Evolutionary conservation across 1,140 invertebrate species (phyloP).

Genomic region (Bombus superbus): DNA sequence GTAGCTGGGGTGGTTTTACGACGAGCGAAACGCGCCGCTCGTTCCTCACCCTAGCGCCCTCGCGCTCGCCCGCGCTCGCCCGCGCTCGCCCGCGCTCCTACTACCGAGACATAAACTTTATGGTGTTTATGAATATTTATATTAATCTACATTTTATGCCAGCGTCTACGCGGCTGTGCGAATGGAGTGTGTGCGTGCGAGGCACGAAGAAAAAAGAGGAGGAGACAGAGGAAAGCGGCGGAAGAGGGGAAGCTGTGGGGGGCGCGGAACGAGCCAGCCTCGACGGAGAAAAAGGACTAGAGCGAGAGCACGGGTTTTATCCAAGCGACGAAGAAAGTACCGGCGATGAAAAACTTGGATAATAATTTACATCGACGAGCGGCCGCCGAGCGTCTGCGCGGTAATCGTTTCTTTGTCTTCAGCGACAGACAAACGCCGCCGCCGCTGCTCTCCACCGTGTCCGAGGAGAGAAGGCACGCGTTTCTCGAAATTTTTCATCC

Average conservation of each 20-base stretch:
- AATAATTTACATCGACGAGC: conserved; percentile 68
- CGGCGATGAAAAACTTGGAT: conserved; percentile 70
- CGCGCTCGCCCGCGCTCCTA: conserved; percentile 22
- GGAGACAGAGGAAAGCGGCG: neutral
- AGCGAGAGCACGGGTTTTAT: conserved; percentile 66
- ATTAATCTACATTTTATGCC: conserved; percentile 79
- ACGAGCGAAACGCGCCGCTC: conserved; percentile 71
- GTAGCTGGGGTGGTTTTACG: conserved; percentile 73
- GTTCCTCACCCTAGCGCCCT: conserved; percentile 47
- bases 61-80: conserved; percentile 37
- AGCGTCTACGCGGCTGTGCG: conserved; percentile 56
- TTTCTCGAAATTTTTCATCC: too few relatives aligned
- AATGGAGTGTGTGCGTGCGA: conserved; percentile 35
- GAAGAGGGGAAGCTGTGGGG: conserved; percentile 8
- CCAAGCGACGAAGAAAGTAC: conserved; percentile 53
- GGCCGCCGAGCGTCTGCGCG: conserved; percentile 42
- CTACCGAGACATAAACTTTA: conserved; percentile 77
- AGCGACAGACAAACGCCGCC: neutral
- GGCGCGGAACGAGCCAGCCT: conserved; percentile 17
- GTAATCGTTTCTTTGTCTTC: conserved; percentile 31
- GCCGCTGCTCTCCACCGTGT: neutral
- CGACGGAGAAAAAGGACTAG: conserved; percentile 35
- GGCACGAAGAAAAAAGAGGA: neutral
- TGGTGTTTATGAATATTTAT: conserved; percentile 81
- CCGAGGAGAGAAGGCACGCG: neutral